phyloP scores from a whole-genome alignment of 2,797 vertebrate genomes.

The Danio tinwini region DNA sequence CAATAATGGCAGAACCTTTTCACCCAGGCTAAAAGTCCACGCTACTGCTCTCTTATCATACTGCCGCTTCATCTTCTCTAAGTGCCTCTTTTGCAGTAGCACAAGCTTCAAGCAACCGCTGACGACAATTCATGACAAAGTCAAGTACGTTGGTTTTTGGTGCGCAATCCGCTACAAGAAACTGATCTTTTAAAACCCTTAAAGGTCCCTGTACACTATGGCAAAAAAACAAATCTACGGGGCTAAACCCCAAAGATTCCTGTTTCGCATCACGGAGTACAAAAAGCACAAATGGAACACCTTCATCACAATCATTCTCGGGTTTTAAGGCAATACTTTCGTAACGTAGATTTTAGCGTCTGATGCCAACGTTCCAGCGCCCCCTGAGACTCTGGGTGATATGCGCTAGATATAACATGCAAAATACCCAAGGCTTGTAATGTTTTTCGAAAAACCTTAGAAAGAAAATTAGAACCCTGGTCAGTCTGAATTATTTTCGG shows the following conservation, averaged over 20 bases:
- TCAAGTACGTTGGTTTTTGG: background rate
- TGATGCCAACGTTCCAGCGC: background rate
- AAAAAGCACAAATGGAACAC: background rate
- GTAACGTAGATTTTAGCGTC: background rate
- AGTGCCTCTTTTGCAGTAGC: background rate
- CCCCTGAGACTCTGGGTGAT: background rate
- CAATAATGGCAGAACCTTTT: conserved; percentile 24
- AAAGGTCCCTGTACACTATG: background rate
- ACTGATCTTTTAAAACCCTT: background rate
- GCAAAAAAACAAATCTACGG: background rate
- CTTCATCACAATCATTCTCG: background rate
- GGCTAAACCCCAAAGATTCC: background rate
- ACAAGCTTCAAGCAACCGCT: background rate
- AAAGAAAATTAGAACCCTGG: too few relatives aligned
- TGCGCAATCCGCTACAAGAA: background rate
- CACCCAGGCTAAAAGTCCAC: background rate
- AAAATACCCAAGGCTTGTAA: background rate
- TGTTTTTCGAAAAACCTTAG: too few relatives aligned
- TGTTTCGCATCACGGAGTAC: background rate
- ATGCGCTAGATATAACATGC: rapidly evolving
- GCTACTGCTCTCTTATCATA: background rate
- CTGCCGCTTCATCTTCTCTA: background rate
- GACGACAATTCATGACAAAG: background rate
- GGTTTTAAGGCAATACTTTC: too few relatives aligned
- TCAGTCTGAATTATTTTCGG: too few relatives aligned